Base-by-base conservation (phyloP, 2,113 vertebrate genomes). In the Prochilodus magdalenae region DNA sequence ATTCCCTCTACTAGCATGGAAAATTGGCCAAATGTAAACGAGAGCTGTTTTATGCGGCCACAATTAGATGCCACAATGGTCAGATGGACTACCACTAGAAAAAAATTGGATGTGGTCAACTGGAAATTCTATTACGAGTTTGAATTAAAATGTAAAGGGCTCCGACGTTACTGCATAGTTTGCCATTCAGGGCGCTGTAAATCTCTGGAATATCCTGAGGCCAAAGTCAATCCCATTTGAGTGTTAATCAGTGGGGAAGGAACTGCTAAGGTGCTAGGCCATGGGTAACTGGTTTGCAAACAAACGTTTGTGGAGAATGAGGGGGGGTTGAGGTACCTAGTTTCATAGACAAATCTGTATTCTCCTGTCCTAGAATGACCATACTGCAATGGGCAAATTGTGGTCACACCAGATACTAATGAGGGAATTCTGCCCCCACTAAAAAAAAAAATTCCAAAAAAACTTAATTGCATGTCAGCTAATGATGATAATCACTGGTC, bases 71-170 rank as follows among this genome's bases (percentile, higher is more conserved):
- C 71, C 73, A 75, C 82, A 76, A 59, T 81, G 44, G 27, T 72
- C 75, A 75, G 71, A 83, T 80, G 78, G 83, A 82, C 80, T 27
- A 79, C 44, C 40, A 57, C 77, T 69, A 51, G 75, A 26, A 33
- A 80, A 77, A 79, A 83, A 85, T 85, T 85, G 86, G 80, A 89
- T 73, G 74, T 84, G 86, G 86, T 85, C 86, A 86, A 85, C 73
- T 87, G 85, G 86, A 86, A 86, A 85, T 87, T 85, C 88, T 83
- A 87, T 87, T 85, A 88, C 59, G 77, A 76, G 51, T 84, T 71
- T 82, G 85, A 87, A 86, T 84, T 84, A 84, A 86, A 87, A 86
- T 88, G 77, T 82, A 78, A 81, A 88, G 83, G 77, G 51, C 62
- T 75, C 60, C 40, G 40, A 30, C 69, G 67, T 88, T 84, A 73